These are phyloP conservation scores for Meda fulgida DNA, from an alignment of 2,797 vertebrate species.

Conservation along the genomic window DNA sequence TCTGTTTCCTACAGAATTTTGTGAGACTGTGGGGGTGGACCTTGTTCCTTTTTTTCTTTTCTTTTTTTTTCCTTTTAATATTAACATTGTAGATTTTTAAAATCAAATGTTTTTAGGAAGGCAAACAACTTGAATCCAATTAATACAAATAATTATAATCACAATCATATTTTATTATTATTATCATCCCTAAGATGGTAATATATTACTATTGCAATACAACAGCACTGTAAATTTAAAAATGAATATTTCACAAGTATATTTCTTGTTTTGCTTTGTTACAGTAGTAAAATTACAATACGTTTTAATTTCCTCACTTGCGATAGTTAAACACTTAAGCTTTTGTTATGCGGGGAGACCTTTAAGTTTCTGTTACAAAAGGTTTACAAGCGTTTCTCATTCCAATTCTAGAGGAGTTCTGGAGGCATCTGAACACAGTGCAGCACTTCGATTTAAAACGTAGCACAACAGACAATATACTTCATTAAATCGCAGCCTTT, in stretches of 20 bases:
- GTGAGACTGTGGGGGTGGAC: background rate
- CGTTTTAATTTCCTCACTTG: background rate
- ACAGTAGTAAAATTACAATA: background rate
- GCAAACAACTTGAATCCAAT: background rate
- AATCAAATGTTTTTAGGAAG: background rate
- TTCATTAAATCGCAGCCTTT: background rate
- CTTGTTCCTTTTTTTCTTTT: background rate
- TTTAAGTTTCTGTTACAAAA: background rate
- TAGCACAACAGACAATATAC: background rate
- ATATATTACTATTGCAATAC: background rate
- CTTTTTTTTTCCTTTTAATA: background rate
- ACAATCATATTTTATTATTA: background rate
- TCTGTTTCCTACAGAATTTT: background rate
- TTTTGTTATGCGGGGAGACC: background rate
- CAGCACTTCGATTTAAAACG: background rate
- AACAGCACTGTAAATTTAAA: background rate
- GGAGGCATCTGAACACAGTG: background rate
- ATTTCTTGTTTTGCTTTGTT: background rate
- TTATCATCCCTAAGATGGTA: background rate
- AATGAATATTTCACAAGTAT: background rate
- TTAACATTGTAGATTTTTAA: background rate
- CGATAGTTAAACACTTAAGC: background rate
- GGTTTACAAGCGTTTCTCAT: background rate
- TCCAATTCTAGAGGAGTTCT: background rate
- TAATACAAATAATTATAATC: background rate